Conservation (phyloP, 1,140 invertebrate genomes). For the Papilio dardanus region DNA sequence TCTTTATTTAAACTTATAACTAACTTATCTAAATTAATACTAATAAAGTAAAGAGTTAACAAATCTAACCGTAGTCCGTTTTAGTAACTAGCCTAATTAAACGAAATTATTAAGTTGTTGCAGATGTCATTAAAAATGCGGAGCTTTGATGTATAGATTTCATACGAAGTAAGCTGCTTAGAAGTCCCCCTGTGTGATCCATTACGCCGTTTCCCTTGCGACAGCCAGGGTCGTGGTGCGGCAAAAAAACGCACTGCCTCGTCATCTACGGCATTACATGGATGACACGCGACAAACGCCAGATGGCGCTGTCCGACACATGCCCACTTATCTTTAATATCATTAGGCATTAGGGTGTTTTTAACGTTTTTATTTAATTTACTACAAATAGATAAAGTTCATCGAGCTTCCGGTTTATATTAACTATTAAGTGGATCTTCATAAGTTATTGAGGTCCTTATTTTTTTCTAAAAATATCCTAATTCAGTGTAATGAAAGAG, state of each 20-base stretch:
- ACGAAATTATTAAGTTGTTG: too few relatives aligned
- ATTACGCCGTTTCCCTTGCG: background rate
- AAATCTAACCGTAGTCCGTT: background rate
- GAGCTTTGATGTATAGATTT: too few relatives aligned
- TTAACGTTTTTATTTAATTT: background rate
- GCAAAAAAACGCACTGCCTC: background rate
- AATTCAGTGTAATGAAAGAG: background rate
- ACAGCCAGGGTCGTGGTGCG: background rate
- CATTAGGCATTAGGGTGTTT: background rate
- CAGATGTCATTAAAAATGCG: too few relatives aligned
- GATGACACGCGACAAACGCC: background rate
- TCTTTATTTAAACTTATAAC: background rate
- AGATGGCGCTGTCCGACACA: conserved; percentile 11
- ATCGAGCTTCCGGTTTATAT: background rate
- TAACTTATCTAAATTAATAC: too few relatives aligned
- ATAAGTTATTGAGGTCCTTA: background rate
- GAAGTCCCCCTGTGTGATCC: background rate
- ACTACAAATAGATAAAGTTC: background rate
- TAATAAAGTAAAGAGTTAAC: background rate
- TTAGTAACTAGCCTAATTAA: too few relatives aligned
- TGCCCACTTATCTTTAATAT: conserved; percentile 2
- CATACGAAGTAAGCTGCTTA: too few relatives aligned
- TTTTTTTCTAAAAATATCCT: background rate
- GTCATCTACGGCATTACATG: background rate
- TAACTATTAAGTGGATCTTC: background rate